Evolutionary conservation across 2,113 vertebrate genomes (phyloP).

Genomic region (Pachycephala philippinensis): DNA sequence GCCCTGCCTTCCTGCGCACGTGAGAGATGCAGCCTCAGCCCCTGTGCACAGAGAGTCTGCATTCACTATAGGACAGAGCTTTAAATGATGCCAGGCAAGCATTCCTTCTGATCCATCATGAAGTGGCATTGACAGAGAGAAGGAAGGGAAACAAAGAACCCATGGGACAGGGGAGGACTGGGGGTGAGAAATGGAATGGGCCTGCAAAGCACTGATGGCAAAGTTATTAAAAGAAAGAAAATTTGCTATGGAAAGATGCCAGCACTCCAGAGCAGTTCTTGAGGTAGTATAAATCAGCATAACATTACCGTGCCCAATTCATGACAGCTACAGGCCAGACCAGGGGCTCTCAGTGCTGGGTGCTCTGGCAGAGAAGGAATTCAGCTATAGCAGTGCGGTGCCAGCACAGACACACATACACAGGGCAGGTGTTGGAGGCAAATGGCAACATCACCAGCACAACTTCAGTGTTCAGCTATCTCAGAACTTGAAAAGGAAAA

Average conservation of each 20-base stretch:
- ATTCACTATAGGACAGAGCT: neutral
- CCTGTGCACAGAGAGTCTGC: neutral
- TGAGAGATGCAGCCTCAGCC: neutral
- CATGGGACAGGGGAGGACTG: neutral
- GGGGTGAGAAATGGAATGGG: neutral
- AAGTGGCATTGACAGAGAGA: neutral
- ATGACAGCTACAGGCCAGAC: neutral
- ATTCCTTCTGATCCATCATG: neutral
- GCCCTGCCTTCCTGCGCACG: accelerated
- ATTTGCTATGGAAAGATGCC: neutral
- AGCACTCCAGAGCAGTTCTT: neutral
- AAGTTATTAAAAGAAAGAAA: neutral
- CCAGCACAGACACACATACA: neutral
- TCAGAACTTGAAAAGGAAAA: neutral
- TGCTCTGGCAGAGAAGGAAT: neutral
- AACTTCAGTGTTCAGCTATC: neutral
- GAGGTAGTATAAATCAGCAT: neutral
- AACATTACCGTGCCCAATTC: neutral
- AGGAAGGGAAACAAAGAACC: neutral
- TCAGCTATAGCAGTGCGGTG: neutral
- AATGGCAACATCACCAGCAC: neutral
- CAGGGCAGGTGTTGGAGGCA: neutral
- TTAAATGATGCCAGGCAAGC: neutral
- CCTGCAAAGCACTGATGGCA: neutral
- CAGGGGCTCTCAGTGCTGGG: neutral